Conservation (phyloP, 1,140 invertebrate genomes). For the Drosophila yakuba region DNA sequence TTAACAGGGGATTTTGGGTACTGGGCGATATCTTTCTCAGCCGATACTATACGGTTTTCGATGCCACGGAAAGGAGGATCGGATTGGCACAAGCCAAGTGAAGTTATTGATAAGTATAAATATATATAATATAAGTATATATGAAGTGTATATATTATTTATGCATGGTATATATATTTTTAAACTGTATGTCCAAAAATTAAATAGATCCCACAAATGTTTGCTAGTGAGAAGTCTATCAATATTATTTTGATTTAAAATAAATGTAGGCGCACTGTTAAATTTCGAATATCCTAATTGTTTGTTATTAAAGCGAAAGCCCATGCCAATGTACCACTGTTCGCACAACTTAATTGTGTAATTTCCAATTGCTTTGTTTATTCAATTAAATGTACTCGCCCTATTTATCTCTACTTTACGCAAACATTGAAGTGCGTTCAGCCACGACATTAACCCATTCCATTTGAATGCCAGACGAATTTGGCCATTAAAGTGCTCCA, state of each 20-base stretch:
- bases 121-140: too few relatives aligned
- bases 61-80: constrained; percentile 32
- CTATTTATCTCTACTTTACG: constrained; percentile 38
- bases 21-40: constrained; percentile 53
- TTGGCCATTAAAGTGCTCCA: constrained; percentile 36
- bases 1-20: constrained; percentile 49
- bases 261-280: too few relatives aligned
- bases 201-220: too few relatives aligned
- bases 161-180: too few relatives aligned
- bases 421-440: constrained; percentile 48
- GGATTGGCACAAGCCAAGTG: constrained; percentile 41
- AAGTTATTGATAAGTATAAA: not conserved
- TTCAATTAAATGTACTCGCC: constrained; percentile 52
- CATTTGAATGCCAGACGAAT: constrained; percentile 45
- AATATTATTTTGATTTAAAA: too few relatives aligned
- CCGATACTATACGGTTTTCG: constrained; percentile 58
- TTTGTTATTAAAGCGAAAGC: too few relatives aligned
- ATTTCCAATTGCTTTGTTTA: constrained; percentile 44
- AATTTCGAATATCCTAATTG: too few relatives aligned
- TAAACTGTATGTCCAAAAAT: too few relatives aligned
- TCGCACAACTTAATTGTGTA: constrained; percentile 24
- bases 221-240: too few relatives aligned
- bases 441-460: constrained; percentile 27
- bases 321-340: constrained; percentile 4
- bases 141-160: not conserved